A percentile compares a stretch with the other conserved stretches of the same genome.
Conservation (phyloP, 2,888 invertebrate species). For the Phragmatobia fuliginosa region DNA sequence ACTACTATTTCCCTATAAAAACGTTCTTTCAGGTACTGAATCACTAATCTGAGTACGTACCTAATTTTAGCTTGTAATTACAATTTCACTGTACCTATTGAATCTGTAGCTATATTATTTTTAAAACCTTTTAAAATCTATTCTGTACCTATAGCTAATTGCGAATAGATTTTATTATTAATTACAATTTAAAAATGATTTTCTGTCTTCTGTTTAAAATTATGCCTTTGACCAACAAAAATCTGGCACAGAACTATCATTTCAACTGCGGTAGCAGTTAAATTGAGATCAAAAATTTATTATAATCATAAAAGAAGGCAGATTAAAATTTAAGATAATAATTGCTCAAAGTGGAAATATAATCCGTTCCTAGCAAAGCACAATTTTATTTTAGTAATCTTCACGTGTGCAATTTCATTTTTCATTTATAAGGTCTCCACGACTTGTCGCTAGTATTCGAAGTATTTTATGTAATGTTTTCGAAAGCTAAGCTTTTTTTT, state of each 20-base stretch:
- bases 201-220: background rate
- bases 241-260: background rate
- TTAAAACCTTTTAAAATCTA: conserved; percentile 34
- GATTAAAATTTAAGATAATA: conserved; percentile 21
- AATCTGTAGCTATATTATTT: conserved; percentile 41
- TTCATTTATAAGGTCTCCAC: background rate
- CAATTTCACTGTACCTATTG: conserved; percentile 32
- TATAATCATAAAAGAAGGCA: conserved; percentile 13
- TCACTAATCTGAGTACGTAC: background rate
- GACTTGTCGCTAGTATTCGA: background rate
- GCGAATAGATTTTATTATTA: background rate
- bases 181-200: background rate
- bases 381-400: conserved; percentile 59
- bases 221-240: background rate
- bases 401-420: conserved; percentile 31
- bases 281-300: conserved; percentile 24
- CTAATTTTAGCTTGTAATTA: conserved; percentile 34
- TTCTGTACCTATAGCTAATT: conserved; percentile 6
- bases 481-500: background rate
- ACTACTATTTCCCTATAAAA: background rate
- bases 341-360: conserved; percentile 73
- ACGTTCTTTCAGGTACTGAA: background rate
- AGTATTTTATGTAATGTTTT: background rate
- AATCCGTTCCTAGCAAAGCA: conserved; percentile 70
- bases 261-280: too few relatives aligned